Evolutionary conservation across 1,140 invertebrate species (phyloP).

Genomic region (Bombus confusus): DNA sequence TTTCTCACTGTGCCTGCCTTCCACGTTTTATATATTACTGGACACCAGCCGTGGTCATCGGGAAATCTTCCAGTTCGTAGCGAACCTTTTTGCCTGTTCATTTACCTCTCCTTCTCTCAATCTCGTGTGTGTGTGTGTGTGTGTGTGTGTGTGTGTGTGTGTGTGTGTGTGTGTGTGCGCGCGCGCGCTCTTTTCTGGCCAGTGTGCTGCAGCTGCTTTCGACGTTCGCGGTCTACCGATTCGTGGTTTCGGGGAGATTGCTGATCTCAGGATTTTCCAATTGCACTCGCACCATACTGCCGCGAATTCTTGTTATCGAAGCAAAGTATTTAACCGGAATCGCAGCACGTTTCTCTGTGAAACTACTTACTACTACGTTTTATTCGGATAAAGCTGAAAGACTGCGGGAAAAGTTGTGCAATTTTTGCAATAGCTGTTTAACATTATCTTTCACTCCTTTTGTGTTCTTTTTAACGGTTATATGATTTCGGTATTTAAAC

Average conservation of each 20-base stretch:
- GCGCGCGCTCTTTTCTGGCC: constrained; percentile 20
- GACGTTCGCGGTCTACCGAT: constrained; percentile 20
- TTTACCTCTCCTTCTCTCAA: background rate
- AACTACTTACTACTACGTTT: background rate
- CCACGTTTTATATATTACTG: constrained; percentile 41
- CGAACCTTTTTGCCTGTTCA: constrained; percentile 2
- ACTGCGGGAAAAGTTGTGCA: background rate
- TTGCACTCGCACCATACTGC: background rate
- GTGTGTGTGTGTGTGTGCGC: background rate
- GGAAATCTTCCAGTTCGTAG: constrained; percentile 43
- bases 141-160: background rate
- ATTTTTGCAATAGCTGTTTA: background rate
- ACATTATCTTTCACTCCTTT: background rate
- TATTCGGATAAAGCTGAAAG: background rate
- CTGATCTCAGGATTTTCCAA: constrained; percentile 41
- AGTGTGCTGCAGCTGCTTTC: constrained; percentile 45
- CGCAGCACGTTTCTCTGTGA: background rate
- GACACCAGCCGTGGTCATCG: constrained; percentile 40
- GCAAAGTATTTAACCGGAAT: background rate
- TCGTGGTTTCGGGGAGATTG: constrained; percentile 31
- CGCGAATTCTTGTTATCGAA: constrained; percentile 1
- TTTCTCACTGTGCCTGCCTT: constrained; percentile 20
- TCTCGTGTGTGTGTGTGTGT: background rate
- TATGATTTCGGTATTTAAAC: background rate
- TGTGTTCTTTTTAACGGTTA: background rate